Evolutionary conservation across 2,888 invertebrate genomes (phyloP), one percentile per base, ranked within the genome.

Genomic region (Melangyna quadrimaculata): DNA sequence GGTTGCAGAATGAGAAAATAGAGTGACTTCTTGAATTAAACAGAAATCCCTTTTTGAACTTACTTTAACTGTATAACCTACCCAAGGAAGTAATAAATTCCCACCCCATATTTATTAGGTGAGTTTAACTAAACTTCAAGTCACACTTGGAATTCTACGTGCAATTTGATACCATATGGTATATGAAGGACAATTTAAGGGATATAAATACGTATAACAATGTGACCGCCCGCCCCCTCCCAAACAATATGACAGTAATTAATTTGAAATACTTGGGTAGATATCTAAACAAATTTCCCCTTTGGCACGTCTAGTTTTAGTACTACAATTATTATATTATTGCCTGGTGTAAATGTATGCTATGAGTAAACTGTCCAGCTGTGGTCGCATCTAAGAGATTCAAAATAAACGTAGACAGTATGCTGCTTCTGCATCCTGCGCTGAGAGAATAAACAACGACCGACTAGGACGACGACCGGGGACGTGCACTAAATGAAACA

Each of bases 171-270:
- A 51, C 43, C 51, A 24, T 29, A 40, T n/a, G 12, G 40, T 43
- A 24, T 29, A 40, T n/a, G 12, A 32, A 43, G 35, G 45, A 61
- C 53, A 71, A 43, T 71, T 84, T 71, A 53, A 59, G 53, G 72
- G n/a, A n/a, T n/a, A n/a, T n/a, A n/a, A n/a, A n/a, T n/a, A n/a
- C n/a, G n/a, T n/a, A 71, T 69, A 75, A 79, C 79, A 80, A 84
- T 80, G 69, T 78, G 72, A 72, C 45, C 69, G 75, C 74, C 59
- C 65, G 74, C 10, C 24, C 10, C 59, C 72, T 8, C 37, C 32
- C 35, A 32, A 40, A 72, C 74, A 70, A 67, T 80, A 79, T 84
- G 65, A 71, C 74, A 70, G 83, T 84, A 79, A 84, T 84, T 84
- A 79, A 79, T 79, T 84, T 71, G 59, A 84, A 67, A 79, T 61